Evolutionary conservation across 2,888 invertebrate species (phyloP), one percentile per base, ranked within the genome.

Genomic region (Campoletis raptor): DNA sequence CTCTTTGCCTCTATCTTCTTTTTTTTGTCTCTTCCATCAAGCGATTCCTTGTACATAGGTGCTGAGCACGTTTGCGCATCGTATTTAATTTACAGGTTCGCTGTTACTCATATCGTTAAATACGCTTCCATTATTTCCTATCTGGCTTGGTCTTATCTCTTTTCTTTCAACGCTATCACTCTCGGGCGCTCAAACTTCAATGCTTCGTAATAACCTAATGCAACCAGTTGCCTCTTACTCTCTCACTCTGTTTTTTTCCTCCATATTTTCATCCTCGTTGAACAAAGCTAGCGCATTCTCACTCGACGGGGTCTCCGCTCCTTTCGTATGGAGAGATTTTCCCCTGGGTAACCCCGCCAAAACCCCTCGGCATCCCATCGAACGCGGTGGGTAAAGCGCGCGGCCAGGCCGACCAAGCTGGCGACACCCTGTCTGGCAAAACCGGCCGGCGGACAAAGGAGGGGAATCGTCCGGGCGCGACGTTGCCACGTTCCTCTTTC

Each of bases 341-440:
- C 48, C 86, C 88, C 85, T 73, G 84, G 74, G 78, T 69, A 81
- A 69, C 69, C 61, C 81, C 87, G 78, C 82, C 85, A 81, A 81
- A 78, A 83, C 83, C 86, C 86, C 83, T 79, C 76, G 86, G 82
- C 66, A 61, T 83, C 90, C 86, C 86, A 74, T 74, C 88, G 45
- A 57, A 90, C 70, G 45, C 86, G 91, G 40, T 69, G 77, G 66
- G 64, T 61, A 61, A 66, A 90, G 90, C 91, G 91, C 87, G 90
- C 91, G 91, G 97, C 97, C 97, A 96, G 96, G 97, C 96, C 95
- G 96, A 96, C 96, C 95, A 96, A 96, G 96, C 96, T 96, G 98
- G 98, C 98, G 98, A 98, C 98, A 97, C 97, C 97, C 97, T 97
- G 98, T 98, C 98, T 98, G 97, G 97, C 96, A 96, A 96, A 96